Base-by-base conservation (phyloP, 2,888 invertebrate species). In the Acrocyrtus sp. region DNA sequence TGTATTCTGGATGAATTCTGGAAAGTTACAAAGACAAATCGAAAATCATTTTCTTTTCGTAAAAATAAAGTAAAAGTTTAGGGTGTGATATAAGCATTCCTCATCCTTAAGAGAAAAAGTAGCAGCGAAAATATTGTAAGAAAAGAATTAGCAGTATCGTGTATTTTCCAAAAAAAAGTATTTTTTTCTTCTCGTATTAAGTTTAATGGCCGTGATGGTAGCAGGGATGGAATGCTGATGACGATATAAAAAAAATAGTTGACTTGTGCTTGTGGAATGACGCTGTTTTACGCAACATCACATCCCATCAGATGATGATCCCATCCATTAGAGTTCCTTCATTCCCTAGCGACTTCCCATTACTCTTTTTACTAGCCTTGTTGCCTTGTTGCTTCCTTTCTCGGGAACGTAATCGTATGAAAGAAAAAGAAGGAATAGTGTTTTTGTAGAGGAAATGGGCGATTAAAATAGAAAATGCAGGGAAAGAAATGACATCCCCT, bases 1-100 rank as follows among this genome's bases (percentile, higher is more conserved):
- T 61, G 69, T 69, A 69, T 69, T 69, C 69, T 41, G 27, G 17
- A 15, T 45, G 39, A 48, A 56, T 69, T 47, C 24, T 45, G 54
- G 19, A 61, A 65, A 65, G 47, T 69, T 69, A 69, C 69, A 69
- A 56, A 69, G 69, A 69, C 69, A 61, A 69, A 69, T 69, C 61
- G 69, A 43, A 4, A 22, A 60, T 21, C 60, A 60, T 48, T 45
- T 45, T 45, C n/a, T 45, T n/a, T n/a, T 5, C 45, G n/a, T 6
- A 50, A n/a, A 53, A 53, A 53, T n/a, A n/a, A 26, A 19, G 6
- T 53, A 53, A 34, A 6, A 29, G n/a, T 34, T n/a, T n/a, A n/a
- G n/a, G n/a, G n/a, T n/a, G n/a, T n/a, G n/a, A n/a, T n/a, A n/a
- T n/a, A n/a, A n/a, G n/a, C n/a, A n/a, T n/a, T n/a, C n/a, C n/a